Percentiles rank a stretch among this genome's conserved stretches.
These are phyloP conservation scores for Eudemis profundana DNA, from an alignment of 2,888 invertebrate species.

Conservation along the genomic window DNA sequence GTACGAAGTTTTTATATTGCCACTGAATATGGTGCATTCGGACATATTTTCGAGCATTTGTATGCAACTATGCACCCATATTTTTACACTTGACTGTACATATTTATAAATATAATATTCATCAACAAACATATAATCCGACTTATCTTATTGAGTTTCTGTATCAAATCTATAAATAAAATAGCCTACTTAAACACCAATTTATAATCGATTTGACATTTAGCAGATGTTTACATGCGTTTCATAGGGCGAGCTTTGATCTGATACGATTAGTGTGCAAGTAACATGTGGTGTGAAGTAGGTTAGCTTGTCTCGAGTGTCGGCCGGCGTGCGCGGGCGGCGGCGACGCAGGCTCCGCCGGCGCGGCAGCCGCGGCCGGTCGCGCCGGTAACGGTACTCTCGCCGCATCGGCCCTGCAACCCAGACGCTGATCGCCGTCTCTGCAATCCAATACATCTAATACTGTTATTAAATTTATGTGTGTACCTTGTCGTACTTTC, in stretches of 20 bases:
- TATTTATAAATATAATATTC: too few species aligned
- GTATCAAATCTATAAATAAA: conserved; percentile 5
- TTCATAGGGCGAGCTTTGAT: conserved; percentile 47
- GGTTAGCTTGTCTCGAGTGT: conserved; percentile 68
- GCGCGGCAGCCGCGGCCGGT: conserved; percentile 47
- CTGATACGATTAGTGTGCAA: conserved; percentile 61
- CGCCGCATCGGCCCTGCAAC: conserved; percentile 54
- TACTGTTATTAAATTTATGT: conserved; percentile 82
- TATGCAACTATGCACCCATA: too few species aligned
- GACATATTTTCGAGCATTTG: too few species aligned
- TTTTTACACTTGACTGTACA: not conserved
- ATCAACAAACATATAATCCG: not conserved
- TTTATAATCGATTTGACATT: conserved; percentile 38
- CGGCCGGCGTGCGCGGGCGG: conserved; percentile 57
- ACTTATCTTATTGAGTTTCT: not conserved
- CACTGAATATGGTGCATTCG: too few species aligned
- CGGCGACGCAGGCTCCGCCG: conserved; percentile 41
- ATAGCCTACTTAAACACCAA: conserved; percentile 47
- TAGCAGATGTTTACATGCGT: conserved; percentile 27
- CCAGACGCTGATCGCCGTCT: conserved; percentile 65
- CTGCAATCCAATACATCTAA: conserved; percentile 80
- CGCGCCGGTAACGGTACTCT: conserved; percentile 71
- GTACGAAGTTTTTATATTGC: too few species aligned
- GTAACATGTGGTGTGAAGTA: conserved; percentile 70
- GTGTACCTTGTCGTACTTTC: conserved; percentile 75